Evolutionary conservation across 2,888 invertebrate genomes (phyloP).

Genomic region (Calameuta pallipes): DNA sequence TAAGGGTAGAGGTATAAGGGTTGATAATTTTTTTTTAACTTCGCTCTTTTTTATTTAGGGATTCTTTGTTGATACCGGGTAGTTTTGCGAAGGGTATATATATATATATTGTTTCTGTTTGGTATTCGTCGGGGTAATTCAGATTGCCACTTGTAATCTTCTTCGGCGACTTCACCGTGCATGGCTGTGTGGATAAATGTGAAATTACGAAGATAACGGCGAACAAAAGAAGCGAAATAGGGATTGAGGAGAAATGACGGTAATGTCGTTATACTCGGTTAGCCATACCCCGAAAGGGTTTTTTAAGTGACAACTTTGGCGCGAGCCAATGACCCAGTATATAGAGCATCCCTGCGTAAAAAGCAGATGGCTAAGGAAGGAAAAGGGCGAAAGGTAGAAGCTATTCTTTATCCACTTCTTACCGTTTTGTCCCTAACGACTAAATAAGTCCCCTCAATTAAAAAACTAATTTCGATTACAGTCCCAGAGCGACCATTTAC

Average conservation of each 20-base stretch:
- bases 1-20: background rate
- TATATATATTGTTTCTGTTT: background rate
- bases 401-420: conserved; percentile 25
- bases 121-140: background rate
- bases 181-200: background rate
- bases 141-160: background rate
- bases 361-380: conserved; percentile 37
- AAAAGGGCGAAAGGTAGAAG: conserved; percentile 18
- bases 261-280: background rate
- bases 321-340: background rate
- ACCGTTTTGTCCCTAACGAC: conserved; percentile 49
- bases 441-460: conserved; percentile 63
- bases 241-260: background rate
- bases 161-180: background rate
- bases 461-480: conserved; percentile 65
- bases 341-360: conserved; percentile 19
- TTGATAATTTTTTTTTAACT: background rate
- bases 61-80: background rate
- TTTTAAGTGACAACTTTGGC: background rate
- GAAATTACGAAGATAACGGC: background rate
- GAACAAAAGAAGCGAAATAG: background rate
- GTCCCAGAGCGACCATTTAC: conserved; percentile 55
- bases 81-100: background rate
- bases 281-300: background rate
- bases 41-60: background rate